Conservation (phyloP, 64 coral and sea anemone genomes). For the Porites lutea region DNA sequence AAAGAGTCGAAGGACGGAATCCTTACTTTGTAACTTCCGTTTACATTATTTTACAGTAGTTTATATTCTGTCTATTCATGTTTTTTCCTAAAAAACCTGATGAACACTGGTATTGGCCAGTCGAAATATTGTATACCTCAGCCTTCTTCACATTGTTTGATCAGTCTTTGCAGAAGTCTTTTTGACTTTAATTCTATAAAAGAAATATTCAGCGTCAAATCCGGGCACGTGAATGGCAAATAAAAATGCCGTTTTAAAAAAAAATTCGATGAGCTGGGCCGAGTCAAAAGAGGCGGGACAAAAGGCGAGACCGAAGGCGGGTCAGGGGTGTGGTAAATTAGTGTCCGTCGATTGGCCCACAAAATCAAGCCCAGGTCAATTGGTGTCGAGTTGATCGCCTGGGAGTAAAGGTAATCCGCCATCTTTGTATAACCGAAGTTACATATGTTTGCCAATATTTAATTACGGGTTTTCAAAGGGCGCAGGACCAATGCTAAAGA, state of each 20-base stretch:
- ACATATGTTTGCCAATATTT: neutral
- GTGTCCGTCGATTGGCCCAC: too few relatives aligned
- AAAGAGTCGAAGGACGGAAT: too few relatives aligned
- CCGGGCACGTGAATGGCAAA: neutral
- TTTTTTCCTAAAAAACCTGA: neutral
- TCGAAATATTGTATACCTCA: too few relatives aligned
- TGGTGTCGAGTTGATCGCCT: neutral
- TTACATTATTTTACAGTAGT: conserved; percentile 6
- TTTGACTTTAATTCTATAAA: too few relatives aligned
- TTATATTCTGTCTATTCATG: neutral
- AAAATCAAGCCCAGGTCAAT: neutral
- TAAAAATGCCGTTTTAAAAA: neutral
- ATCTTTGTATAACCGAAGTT: neutral
- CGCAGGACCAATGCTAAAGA: neutral
- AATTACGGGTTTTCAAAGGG: too few relatives aligned
- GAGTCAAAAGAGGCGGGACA: neutral
- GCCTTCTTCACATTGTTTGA: too few relatives aligned
- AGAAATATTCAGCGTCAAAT: too few relatives aligned
- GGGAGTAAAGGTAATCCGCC: neutral
- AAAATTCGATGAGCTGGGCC: neutral
- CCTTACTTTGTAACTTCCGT: neutral
- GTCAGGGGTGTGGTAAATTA: too few relatives aligned
- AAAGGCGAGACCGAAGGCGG: neutral
- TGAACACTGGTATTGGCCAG: neutral
- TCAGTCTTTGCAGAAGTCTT: too few relatives aligned